These are phyloP conservation scores for Tachysurus fulvidraco DNA, from an alignment of 2,113 vertebrate species.

Conservation along the genomic window DNA sequence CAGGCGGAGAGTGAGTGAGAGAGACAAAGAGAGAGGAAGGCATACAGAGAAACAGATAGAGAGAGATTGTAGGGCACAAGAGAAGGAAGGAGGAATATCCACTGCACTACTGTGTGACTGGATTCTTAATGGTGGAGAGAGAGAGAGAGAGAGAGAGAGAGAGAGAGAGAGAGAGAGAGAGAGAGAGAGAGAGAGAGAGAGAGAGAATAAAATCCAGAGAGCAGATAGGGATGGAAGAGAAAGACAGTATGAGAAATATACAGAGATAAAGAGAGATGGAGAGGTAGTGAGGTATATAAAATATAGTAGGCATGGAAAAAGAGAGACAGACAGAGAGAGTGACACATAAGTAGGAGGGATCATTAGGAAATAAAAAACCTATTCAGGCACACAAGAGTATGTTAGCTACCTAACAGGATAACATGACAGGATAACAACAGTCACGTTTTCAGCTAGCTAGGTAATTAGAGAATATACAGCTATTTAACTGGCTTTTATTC, in stretches of 20 bases:
- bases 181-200: constrained; percentile 33
- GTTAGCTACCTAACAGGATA: background rate
- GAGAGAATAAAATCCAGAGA: background rate
- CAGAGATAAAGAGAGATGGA: background rate
- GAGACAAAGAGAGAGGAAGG: constrained; percentile 28
- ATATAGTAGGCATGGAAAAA: background rate
- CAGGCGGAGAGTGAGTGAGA: constrained; percentile 43
- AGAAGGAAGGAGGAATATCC: constrained; percentile 75
- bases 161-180: constrained; percentile 32
- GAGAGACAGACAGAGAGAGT: background rate
- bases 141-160: constrained; percentile 30
- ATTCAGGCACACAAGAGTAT: background rate
- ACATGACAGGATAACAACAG: background rate
- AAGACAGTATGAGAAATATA: background rate
- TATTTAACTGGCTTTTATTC: background rate
- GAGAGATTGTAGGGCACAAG: constrained; percentile 50
- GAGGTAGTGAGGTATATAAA: background rate
- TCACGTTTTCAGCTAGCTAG: background rate
- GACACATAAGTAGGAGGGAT: background rate
- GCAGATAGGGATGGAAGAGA: background rate
- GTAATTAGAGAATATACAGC: background rate
- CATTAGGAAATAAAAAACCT: background rate
- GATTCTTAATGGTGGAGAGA: constrained; percentile 74
- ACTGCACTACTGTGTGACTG: constrained; percentile 82
- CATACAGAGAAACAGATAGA: constrained; percentile 26